A percentile compares a stretch with the other conserved stretches of the same genome.
phyloP scores from a whole-genome alignment of 2,888 invertebrate species.

The Lasioglossum vierecki region DNA sequence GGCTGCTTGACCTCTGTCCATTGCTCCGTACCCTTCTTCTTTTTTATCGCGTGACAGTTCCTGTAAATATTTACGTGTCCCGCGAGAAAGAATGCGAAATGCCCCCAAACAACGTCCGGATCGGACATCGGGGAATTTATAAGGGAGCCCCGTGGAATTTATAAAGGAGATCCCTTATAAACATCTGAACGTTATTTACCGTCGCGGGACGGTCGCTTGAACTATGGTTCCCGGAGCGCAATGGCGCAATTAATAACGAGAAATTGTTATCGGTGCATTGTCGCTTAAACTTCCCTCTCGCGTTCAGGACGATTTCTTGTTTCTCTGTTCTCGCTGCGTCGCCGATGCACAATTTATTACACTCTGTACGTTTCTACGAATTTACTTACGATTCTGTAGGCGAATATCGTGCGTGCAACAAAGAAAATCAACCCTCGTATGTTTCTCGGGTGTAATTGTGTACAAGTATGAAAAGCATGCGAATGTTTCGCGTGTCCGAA shows the following conservation, averaged over 20 bases:
- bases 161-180: slow-evolving; percentile 47
- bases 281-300: background rate
- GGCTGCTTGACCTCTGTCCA: slow-evolving; percentile 50
- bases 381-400: background rate
- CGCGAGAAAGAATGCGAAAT: slow-evolving; percentile 59
- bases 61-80: slow-evolving; percentile 62
- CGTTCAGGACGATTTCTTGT: background rate
- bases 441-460: background rate
- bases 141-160: slow-evolving; percentile 52
- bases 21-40: slow-evolving; percentile 27
- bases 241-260: slow-evolving; percentile 22
- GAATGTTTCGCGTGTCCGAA: background rate
- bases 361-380: background rate
- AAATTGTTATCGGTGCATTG: slow-evolving; percentile 15
- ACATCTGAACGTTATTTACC: slow-evolving; percentile 41
- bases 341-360: background rate
- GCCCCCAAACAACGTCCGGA: slow-evolving; percentile 27
- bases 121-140: slow-evolving; percentile 55
- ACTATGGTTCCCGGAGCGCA: background rate
- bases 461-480: background rate
- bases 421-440: background rate
- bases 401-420: background rate
- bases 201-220: background rate
- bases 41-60: slow-evolving; percentile 54
- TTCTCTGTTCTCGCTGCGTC: background rate